Evolutionary conservation across 64 coral and sea anemone genomes (phyloP).

Genomic region (Trachythela sp.): DNA sequence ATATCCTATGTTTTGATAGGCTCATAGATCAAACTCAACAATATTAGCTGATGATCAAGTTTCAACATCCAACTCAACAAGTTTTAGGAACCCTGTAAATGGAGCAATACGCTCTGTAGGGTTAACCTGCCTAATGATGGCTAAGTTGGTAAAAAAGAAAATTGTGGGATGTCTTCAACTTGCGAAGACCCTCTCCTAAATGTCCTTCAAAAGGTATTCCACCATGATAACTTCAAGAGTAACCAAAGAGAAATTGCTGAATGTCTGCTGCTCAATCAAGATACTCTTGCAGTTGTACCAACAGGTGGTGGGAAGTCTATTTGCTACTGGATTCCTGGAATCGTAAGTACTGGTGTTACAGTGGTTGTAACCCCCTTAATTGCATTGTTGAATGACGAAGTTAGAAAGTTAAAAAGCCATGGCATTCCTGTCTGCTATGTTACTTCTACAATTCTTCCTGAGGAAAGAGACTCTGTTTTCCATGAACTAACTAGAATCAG

Average conservation of each 20-base stretch:
- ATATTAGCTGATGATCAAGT: no score
- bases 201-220: background rate
- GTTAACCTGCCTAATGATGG: no score
- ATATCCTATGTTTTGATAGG: no score
- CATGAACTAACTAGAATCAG: background rate
- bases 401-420: background rate
- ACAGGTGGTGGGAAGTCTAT: background rate
- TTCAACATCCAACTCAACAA: no score
- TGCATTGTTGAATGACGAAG: background rate
- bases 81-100: no score
- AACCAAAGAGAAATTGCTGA: background rate
- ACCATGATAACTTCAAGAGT: background rate
- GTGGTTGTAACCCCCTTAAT: background rate
- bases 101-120: no score
- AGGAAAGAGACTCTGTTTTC: conserved; percentile 4
- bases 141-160: no score
- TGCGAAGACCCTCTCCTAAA: background rate
- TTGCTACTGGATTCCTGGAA: background rate
- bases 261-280: background rate
- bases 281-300: background rate
- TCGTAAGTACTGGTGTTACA: background rate
- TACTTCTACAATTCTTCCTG: background rate
- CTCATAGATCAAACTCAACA: no score
- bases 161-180: background rate
- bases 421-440: conserved; percentile 11